Evolutionary conservation across 2,113 vertebrate species (phyloP), one percentile per base, ranked within the genome.

Genomic region (Pterocles orientalis): DNA sequence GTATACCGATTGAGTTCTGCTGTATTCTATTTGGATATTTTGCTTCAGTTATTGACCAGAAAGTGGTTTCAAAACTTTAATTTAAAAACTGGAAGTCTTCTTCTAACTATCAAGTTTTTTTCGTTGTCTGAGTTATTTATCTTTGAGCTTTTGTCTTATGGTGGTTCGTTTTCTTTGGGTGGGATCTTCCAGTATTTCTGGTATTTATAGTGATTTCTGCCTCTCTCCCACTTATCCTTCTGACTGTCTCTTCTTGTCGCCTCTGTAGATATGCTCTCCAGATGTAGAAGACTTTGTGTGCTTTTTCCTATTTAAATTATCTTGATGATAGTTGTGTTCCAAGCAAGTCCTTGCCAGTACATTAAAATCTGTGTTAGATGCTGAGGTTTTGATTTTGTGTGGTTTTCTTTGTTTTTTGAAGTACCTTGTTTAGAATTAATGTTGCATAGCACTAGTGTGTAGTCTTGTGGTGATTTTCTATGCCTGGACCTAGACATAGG

Each of bases 11-110:
- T 0, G 4, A 54, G 10, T 56, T 73, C 45, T 65, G 20, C 24
- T 0, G 0, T 66, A 10, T 51, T 91, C 18, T 71, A 0, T 62
- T 62, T 26, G 12, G 29, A 15, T 71, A 18, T 60, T 68, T 90
- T 82, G 9, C 12, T 88, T 82, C 50, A 69, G 16, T 66, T 94
- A n/a, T 20, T 3, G 1, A 58, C 25, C 18, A 64, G n/a, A 66
- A 84, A 41, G 26, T 68, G 2, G 10, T 77, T 88, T 1, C 7
- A 62, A 36, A 70, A 36, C 36, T 68, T 78, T 8, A 23, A 34
- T 7, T 89, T 18, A 26, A 88, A 82, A 86, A 19, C 9, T 8
- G 8, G 8, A 64, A 76, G 14, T 51, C 31, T 66, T 53, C 9
- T 3, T 85, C 12, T 86, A 24, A 12, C 54, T 24, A 60, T 25